These are phyloP conservation scores for Siniperca chuatsi DNA, from an alignment of 2,113 vertebrate genomes.

Conservation along the genomic window DNA sequence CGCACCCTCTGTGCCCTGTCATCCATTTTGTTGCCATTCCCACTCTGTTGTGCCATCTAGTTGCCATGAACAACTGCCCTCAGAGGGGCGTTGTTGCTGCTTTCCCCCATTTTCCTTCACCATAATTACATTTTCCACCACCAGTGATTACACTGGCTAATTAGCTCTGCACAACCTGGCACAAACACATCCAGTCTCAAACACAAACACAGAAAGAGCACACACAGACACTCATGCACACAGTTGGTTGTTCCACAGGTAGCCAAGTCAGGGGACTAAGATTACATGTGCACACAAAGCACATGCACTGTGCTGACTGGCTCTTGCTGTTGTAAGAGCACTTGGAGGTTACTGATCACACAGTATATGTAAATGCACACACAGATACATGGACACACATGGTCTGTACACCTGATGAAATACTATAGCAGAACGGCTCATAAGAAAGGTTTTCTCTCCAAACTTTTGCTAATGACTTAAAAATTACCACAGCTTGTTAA, in stretches of 20 bases:
- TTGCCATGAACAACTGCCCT: conserved; percentile 73
- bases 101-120: conserved; percentile 45
- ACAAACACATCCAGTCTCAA: conserved; percentile 32
- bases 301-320: conserved; percentile 3
- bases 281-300: conserved; percentile 10
- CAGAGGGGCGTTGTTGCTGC: conserved; percentile 63
- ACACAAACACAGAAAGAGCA: conserved; percentile 13
- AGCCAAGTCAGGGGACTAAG: neutral
- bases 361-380: neutral
- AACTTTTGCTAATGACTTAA: neutral
- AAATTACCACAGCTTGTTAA: conserved; percentile 8
- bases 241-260: conserved; percentile 10
- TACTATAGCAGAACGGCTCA: conserved; percentile 8
- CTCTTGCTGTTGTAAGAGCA: neutral
- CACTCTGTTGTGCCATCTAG: conserved; percentile 51
- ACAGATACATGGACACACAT: conserved; percentile 11
- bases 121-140: conserved; percentile 77
- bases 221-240: neutral
- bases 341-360: conserved; percentile 1
- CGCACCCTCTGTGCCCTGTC: neutral
- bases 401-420: conserved; percentile 40
- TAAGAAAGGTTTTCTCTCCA: neutral
- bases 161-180: conserved; percentile 59
- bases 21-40: conserved; percentile 25
- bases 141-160: conserved; percentile 70